A percentile compares a stretch with the other conserved stretches of the same genome.
Conservation (phyloP, 2,888 invertebrate species). For the Megaustenia siamemsis region DNA sequence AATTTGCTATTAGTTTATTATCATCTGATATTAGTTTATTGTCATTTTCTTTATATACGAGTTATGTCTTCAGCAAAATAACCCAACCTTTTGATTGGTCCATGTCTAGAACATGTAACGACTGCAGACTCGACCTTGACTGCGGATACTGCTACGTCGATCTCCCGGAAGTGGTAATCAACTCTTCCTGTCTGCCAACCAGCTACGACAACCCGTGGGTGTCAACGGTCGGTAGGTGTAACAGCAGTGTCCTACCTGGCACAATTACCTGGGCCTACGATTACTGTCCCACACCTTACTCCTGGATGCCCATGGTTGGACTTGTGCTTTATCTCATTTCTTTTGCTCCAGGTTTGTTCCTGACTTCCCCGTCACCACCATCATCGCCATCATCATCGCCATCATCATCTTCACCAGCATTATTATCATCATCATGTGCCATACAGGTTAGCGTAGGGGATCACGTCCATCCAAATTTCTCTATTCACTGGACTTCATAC, state of each 20-base stretch:
- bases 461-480: too few species aligned
- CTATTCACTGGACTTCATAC: too few species aligned
- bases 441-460: too few species aligned
- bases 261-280: conserved; percentile 80
- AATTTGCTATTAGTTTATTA: too few species aligned
- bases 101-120: conserved; percentile 77
- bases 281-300: conserved; percentile 80
- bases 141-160: conserved; percentile 82
- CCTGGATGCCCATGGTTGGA: conserved; percentile 81
- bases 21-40: too few species aligned
- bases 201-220: conserved; percentile 71
- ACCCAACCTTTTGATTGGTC: not conserved
- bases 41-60: too few species aligned
- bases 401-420: not conserved
- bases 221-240: conserved; percentile 76
- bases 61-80: too few species aligned
- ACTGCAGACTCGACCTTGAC: conserved; percentile 79
- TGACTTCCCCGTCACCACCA: not conserved
- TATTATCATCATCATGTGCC: too few species aligned
- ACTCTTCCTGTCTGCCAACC: conserved; percentile 79
- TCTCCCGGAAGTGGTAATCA: conserved; percentile 61
- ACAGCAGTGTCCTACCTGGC: conserved; percentile 63
- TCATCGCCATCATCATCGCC: too few species aligned
- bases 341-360: conserved; percentile 80
- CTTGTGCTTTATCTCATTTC: conserved; percentile 81